Base-by-base conservation (phyloP, 2,797 vertebrate genomes). In the Danio albolineatus region DNA sequence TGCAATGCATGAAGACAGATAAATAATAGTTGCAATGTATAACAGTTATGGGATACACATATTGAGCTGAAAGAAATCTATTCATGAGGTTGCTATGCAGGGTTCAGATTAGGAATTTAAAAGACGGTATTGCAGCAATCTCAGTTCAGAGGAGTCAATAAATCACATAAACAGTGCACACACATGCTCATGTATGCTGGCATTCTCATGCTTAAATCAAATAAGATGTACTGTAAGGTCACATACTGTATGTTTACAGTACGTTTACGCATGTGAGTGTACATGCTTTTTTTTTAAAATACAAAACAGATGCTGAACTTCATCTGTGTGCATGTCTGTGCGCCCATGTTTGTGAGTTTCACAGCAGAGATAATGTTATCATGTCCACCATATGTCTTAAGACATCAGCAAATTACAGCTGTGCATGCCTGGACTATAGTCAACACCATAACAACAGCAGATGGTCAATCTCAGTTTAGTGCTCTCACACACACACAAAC, bases 351-450 rank as follows among this genome's bases (percentile, higher is more conserved):
- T 53, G 61, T 84, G 48, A 65, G 80, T 61, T 64, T 38, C 67
- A 61, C 60, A 71, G 78, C 74, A 78, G 62, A 73, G 76, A 76
- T 91, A 91, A 92, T 92, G 89, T 89, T 92, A 92, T 93, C 91
- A 92, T 87, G 90, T 87, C 67, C 84, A 90, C 88, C 92, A 93
- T 93, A 93, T 93, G 92, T 84, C 91, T 87, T 82, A 80, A 86
- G 89, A 86, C 91, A 93, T 93, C 93, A 91, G 91, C 81, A 76
- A 82, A 86, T 92, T 89, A 91, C 91, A 92, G 90, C 79, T 91
- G 89, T 90, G 61, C 17, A 56, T 49, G 67, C 43, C 79, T 84
- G 83, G 81, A 81, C 78, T 43, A 69, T 43, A 54, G 61, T 83
- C 83, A 82, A 64, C 54, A 49, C 56, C 74, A 79, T 60, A 81